Conservation (phyloP, 2,113 vertebrate species). For the Corythaixoides concolor region DNA sequence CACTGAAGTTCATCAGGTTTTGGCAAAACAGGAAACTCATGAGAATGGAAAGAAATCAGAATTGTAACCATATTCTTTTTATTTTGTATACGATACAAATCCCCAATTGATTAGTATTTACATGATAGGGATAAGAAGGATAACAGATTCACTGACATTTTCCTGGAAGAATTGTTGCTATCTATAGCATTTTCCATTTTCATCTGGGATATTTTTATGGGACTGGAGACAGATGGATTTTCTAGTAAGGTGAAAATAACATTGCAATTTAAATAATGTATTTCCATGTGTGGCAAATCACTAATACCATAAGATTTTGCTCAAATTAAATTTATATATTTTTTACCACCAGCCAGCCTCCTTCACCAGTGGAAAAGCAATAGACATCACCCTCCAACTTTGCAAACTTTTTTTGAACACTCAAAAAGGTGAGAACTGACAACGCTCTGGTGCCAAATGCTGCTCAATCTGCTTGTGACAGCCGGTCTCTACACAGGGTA, state of each 20-base stretch:
- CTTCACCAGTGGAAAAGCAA: neutral
- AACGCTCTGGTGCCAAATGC: neutral
- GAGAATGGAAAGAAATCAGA: too few relatives aligned
- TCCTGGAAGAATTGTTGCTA: neutral
- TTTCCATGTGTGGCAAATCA: conserved; percentile 6
- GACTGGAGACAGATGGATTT: conserved; percentile 7
- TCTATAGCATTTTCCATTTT: conserved; percentile 34
- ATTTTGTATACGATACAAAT: rapidly evolving
- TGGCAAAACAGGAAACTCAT: rapidly evolving
- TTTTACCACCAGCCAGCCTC: neutral
- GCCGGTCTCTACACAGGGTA: neutral
- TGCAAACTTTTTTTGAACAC: neutral
- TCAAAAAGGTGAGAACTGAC: neutral
- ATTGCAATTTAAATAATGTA: neutral
- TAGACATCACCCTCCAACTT: neutral
- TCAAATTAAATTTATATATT: neutral
- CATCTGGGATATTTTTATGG: neutral
- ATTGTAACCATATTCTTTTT: rapidly evolving
- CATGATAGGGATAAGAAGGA: neutral
- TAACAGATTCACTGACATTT: neutral
- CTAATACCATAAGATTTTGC: neutral
- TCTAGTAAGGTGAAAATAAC: neutral
- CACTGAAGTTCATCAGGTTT: neutral
- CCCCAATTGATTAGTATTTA: neutral
- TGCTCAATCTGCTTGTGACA: neutral